Evolutionary conservation across 2,888 invertebrate species (phyloP).

Genomic region (Perdita meconis): DNA sequence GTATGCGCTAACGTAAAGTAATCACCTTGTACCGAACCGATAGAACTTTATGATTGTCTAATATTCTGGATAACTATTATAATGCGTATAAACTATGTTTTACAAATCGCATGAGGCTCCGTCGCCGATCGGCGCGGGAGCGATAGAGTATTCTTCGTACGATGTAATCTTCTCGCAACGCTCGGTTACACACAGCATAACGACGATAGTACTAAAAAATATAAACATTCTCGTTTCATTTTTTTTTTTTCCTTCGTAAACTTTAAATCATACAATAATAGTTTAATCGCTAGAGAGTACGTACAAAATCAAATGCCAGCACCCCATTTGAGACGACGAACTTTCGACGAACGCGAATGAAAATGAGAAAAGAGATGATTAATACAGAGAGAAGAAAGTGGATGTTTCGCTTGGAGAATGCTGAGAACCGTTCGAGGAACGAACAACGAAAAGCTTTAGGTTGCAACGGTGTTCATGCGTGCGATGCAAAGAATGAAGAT

Average conservation of each 20-base stretch:
- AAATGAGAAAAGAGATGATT: too few relatives aligned
- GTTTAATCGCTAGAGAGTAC: slow-evolving; percentile 42
- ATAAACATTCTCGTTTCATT: slow-evolving; percentile 60
- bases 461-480: slow-evolving; percentile 4
- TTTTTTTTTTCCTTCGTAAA: too few relatives aligned
- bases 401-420: too few relatives aligned
- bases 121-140: slow-evolving; percentile 18
- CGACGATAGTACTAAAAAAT: slow-evolving; percentile 71
- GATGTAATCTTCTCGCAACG: slow-evolving; percentile 36
- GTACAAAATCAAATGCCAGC: slow-evolving; percentile 71
- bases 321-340: slow-evolving; percentile 45
- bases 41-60: slow-evolving; percentile 68
- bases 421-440: neutral
- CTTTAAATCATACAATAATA: slow-evolving; percentile 62
- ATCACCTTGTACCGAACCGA: slow-evolving; percentile 56
- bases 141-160: slow-evolving; percentile 59
- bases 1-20: slow-evolving; percentile 42
- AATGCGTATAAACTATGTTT: slow-evolving; percentile 43
- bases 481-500: slow-evolving; percentile 15
- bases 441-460: neutral
- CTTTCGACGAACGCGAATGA: slow-evolving; percentile 20
- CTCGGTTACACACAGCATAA: slow-evolving; percentile 51
- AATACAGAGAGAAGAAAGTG: too few relatives aligned
- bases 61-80: slow-evolving; percentile 54
- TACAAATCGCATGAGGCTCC: slow-evolving; percentile 41